These are phyloP conservation scores for Lordiphosa clarofinis DNA, from an alignment of 1,140 invertebrate species.

Conservation along the genomic window DNA sequence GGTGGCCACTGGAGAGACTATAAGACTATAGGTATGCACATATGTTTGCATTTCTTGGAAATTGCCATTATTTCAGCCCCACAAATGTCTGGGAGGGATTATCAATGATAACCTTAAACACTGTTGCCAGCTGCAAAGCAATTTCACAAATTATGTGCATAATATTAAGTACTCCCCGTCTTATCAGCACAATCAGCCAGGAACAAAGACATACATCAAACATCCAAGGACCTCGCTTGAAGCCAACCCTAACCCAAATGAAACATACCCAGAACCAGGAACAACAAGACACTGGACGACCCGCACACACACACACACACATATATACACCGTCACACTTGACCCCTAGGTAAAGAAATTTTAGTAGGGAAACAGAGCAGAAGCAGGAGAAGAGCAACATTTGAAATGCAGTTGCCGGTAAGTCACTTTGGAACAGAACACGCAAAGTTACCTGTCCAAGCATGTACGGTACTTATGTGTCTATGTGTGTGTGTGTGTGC, in stretches of 20 bases:
- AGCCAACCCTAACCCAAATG: constrained; percentile 22
- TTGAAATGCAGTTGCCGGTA: constrained; percentile 45
- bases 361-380: constrained; percentile 28
- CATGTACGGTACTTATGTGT: constrained; percentile 5
- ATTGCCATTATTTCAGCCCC: too few relatives aligned
- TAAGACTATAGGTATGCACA: too few relatives aligned
- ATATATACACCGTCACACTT: constrained; percentile 11
- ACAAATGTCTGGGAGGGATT: too few relatives aligned
- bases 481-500: neutral
- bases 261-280: constrained; percentile 12
- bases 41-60: too few relatives aligned
- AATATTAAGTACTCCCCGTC: neutral
- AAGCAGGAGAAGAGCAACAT: constrained; percentile 11
- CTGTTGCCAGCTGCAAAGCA: constrained; percentile 1
- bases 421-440: constrained; percentile 14
- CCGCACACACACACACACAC: too few relatives aligned
- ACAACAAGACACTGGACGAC: constrained; percentile 22
- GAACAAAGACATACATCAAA: constrained; percentile 1
- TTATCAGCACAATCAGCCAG: constrained; percentile 29
- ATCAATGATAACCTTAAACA: too few relatives aligned
- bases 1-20: too few relatives aligned
- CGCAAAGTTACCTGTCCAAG: constrained; percentile 42
- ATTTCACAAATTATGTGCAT: constrained; percentile 14
- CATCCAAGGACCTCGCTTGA: constrained; percentile 9
- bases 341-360: constrained; percentile 20